Conservation (phyloP, 1,140 invertebrate genomes). For the Danaus melanippus region DNA sequence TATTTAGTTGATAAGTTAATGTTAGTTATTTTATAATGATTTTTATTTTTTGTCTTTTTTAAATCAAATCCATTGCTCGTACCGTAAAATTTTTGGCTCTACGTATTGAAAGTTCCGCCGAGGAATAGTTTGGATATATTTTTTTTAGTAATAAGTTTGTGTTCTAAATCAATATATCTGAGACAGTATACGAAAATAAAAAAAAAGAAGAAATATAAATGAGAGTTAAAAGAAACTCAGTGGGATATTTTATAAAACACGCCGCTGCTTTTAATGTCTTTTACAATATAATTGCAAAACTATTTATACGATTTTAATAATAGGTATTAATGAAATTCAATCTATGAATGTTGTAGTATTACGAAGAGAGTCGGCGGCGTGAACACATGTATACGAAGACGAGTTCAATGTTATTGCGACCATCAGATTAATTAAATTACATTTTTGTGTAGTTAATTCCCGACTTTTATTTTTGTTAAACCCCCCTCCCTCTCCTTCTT, state of each 20-base stretch:
- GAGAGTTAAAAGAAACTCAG: constrained; percentile 18
- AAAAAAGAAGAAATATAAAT: constrained; percentile 41
- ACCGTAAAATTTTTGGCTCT: constrained; percentile 18
- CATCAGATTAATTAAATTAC: constrained; percentile 66
- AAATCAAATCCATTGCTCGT: neutral
- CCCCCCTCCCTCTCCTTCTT: no score
- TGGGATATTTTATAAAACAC: constrained; percentile 20
- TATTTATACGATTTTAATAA: constrained; percentile 38
- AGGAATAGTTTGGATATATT: constrained; percentile 22
- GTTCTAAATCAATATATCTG: constrained; percentile 68
- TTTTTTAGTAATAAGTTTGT: constrained; percentile 59
- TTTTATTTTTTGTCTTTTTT: constrained; percentile 17
- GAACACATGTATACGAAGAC: constrained; percentile 64
- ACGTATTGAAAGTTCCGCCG: constrained; percentile 19
- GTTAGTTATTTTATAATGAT: constrained; percentile 18
- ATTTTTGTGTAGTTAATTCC: constrained; percentile 66
- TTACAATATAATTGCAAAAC: constrained; percentile 24
- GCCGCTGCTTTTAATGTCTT: constrained; percentile 27
- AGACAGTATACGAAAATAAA: constrained; percentile 66
- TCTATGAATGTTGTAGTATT: constrained; percentile 10
- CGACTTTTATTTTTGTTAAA: constrained; percentile 44
- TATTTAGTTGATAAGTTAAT: constrained; percentile 42
- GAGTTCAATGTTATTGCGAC: constrained; percentile 67
- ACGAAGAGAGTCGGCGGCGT: constrained; percentile 38
- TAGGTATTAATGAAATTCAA: constrained; percentile 27